Evolutionary conservation across 2,888 invertebrate genomes (phyloP).

Genomic region (Pogonocherus hispidulus): DNA sequence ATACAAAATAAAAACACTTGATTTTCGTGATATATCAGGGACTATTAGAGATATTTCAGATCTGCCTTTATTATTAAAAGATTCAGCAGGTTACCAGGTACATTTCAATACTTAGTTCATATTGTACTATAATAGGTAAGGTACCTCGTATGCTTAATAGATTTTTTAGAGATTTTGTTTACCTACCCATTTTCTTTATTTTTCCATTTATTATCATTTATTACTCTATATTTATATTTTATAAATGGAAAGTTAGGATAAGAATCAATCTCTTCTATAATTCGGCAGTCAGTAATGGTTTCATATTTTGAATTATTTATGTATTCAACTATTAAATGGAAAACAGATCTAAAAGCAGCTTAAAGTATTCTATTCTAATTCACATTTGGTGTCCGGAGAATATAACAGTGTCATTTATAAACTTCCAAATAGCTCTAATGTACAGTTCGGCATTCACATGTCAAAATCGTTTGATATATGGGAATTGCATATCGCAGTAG

Average conservation of each 20-base stretch:
- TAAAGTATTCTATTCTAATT: conserved; percentile 49
- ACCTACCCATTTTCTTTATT: no score
- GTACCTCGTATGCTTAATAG: no score
- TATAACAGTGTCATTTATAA: conserved; percentile 40
- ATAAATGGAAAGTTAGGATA: not conserved
- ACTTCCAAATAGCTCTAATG: conserved; percentile 33
- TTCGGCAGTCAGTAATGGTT: conserved; percentile 19
- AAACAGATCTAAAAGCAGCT: conserved; percentile 18
- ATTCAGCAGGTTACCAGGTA: no score
- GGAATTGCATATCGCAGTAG: conserved; percentile 62
- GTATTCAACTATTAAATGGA: conserved; percentile 16
- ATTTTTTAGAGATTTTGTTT: no score
- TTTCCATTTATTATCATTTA: no score
- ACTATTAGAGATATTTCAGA: no score
- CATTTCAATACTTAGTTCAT: no score
- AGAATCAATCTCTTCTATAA: conserved; percentile 21
- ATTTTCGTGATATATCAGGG: no score
- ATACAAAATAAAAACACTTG: no score
- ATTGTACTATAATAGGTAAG: no score
- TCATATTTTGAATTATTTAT: conserved; percentile 29
- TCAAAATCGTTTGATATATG: conserved; percentile 64
- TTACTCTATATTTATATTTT: not conserved
- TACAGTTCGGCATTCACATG: conserved; percentile 61
- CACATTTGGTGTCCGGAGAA: conserved; percentile 43
- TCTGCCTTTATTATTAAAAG: no score